phyloP scores from a whole-genome alignment of 2,797 vertebrate species.

The Sciaenops ocellatus region DNA sequence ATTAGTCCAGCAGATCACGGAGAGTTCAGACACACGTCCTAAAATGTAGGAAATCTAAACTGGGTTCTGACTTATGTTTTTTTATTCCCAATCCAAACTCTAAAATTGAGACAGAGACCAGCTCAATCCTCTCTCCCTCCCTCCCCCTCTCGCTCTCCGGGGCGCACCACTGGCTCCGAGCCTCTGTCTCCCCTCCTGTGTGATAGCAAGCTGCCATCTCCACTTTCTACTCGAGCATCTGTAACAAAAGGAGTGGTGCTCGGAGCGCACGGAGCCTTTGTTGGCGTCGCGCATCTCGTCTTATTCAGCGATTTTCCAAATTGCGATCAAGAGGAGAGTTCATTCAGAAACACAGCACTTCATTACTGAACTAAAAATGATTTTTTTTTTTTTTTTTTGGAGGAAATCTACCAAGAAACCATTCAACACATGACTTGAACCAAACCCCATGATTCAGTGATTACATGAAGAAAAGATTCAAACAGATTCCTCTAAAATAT shows the following conservation, averaged over 20 bases:
- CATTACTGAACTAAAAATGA: not conserved
- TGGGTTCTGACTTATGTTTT: not conserved
- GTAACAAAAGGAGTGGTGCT: conserved; percentile 82
- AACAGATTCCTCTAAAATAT: not conserved
- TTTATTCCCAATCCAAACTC: not conserved
- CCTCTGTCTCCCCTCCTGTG: not conserved
- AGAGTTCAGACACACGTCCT: conserved; percentile 26
- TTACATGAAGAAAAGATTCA: conserved; percentile 22
- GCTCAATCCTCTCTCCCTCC: not conserved
- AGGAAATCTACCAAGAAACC: not conserved
- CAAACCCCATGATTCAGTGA: not conserved
- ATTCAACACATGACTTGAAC: not conserved
- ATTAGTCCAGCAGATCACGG: conserved; percentile 63
- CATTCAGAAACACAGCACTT: conserved; percentile 1
- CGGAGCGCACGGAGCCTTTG: conserved; percentile 68
- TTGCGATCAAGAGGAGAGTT: not conserved
- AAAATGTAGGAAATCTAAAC: conserved; percentile 6
- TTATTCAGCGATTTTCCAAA: conserved; percentile 33
- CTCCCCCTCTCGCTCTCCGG: not conserved
- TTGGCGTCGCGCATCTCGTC: conserved; percentile 57
- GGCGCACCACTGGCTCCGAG: conserved; percentile 15
- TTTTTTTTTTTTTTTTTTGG: not conserved
- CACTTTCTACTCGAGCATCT: conserved; percentile 68
- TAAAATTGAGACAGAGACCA: not conserved
- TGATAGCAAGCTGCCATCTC: conserved; percentile 58